Base-by-base conservation (phyloP, 2,888 invertebrate species). In the Brassicogethes aeneus region DNA sequence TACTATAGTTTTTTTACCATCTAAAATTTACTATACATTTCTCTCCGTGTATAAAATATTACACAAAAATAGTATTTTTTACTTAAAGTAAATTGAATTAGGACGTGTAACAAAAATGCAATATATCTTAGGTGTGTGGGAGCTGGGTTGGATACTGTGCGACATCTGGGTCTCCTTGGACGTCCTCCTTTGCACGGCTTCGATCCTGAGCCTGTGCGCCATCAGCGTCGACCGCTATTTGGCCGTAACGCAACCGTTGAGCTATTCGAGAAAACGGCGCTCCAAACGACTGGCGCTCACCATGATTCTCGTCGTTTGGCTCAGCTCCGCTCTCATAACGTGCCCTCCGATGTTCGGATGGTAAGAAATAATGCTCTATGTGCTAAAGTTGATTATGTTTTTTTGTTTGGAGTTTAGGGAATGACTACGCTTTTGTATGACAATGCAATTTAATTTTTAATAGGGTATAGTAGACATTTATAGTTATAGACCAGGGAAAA, bases 261-360 rank as follows among this genome's bases (percentile, higher is more conserved):
- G 88, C 44, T 96, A 96, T 69, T 91, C 93, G 32, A 80, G 88
- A 53, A 79, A 90, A 57, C 75, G 93, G 56, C 80, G 94, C 41
- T 87, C 88, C 2, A 87, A 87, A 69, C 77, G 88, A 45, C 69
- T 90, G 43, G 92, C 91, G 0, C 76, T 88, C 38, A 72, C 85
- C 10, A 89, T 94, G 83, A 90, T 94, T 48, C 75, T 88, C 36
- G 80, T 83, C 34, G 94, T 94, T 0, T 96, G 95, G 96, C 73
- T 87, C 3, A 74, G 88, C 15, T 91, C 94, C 2, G 82, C 90
- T 34, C 75, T 91, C 23, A 94, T 96, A 45, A 94, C 94, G 12
- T 90, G 93, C 54, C 95, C 95, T 1, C 93, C 94, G 2, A 84
- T 96, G 70, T 79, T 94, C 52, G 92, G 91, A 56, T 92, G 92